These are phyloP conservation scores for Catalaphyllia jardinei DNA, from an alignment of 64 coral and sea anemone genomes.

Conservation along the genomic window DNA sequence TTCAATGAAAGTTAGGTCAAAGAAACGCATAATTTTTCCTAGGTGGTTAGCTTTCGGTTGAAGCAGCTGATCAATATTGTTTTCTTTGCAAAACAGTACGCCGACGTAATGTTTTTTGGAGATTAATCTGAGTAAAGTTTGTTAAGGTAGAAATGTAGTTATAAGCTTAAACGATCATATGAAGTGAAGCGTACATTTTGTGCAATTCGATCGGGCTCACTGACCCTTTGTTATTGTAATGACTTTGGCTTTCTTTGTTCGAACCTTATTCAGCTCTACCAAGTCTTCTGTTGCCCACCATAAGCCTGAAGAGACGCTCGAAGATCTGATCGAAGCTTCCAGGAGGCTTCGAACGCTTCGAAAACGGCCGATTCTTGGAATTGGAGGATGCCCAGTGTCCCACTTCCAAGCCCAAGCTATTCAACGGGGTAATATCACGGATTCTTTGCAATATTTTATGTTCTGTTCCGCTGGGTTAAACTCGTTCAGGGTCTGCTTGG, in stretches of 20 bases:
- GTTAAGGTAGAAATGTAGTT: slow-evolving; percentile 9
- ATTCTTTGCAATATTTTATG: slow-evolving; percentile 83
- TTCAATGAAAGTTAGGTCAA: slow-evolving; percentile 25
- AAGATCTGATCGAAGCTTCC: slow-evolving; percentile 56
- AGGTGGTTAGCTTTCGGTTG: not conserved
- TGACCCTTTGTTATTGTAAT: slow-evolving; percentile 57
- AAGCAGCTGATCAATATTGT: not conserved
- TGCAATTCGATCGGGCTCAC: slow-evolving; percentile 53
- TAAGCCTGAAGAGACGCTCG: slow-evolving; percentile 20
- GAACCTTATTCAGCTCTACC: slow-evolving; percentile 35
- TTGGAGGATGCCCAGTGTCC: slow-evolving; percentile 91
- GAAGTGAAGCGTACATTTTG: slow-evolving; percentile 49
- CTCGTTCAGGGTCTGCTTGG: slow-evolving; percentile 41
- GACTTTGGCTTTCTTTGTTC: slow-evolving; percentile 45
- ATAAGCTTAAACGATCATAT: slow-evolving; percentile 28
- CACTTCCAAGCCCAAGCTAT: slow-evolving; percentile 87
- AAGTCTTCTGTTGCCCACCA: slow-evolving; percentile 20
- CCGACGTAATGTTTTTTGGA: not conserved
- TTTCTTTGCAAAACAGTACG: not conserved
- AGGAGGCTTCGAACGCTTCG: slow-evolving; percentile 52
- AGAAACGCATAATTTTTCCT: slow-evolving; percentile 9
- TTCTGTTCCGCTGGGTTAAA: slow-evolving; percentile 51
- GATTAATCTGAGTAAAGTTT: slow-evolving; percentile 1
- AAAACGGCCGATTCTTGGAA: slow-evolving; percentile 78
- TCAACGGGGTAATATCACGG: slow-evolving; percentile 93